A percentile compares a stretch with the other conserved stretches of the same genome.
Evolutionary conservation across 2,888 invertebrate species (phyloP).

Genomic region (Melipona beecheii): DNA sequence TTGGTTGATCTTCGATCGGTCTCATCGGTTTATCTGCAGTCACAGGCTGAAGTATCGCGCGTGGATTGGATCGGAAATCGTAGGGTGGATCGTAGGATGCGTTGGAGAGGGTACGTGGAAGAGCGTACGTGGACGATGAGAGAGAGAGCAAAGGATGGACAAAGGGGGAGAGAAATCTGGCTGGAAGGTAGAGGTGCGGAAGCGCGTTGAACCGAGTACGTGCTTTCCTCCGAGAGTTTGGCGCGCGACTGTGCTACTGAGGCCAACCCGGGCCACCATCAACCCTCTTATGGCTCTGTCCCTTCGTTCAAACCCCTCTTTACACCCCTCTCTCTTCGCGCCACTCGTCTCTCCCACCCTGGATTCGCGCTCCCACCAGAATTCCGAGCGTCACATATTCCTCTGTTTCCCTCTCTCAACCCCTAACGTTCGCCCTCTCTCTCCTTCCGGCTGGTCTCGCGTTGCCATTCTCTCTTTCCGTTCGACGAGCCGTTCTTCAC

Average conservation of each 20-base stretch:
- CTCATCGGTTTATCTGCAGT: conserved; percentile 26
- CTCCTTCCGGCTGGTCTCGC: conserved; percentile 29
- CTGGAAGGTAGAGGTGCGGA: conserved; percentile 50
- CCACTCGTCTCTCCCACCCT: conserved; percentile 48
- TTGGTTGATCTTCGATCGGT: conserved; percentile 36
- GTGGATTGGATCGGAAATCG: conserved; percentile 12
- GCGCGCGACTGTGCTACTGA: conserved; percentile 83
- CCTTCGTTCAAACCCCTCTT: conserved; percentile 73
- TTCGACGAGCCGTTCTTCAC: conserved; percentile 57
- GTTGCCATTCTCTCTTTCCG: conserved; percentile 46
- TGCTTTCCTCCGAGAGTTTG: conserved; percentile 80
- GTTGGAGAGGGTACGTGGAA: no score
- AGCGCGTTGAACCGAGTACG: conserved; percentile 70
- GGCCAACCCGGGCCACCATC: conserved; percentile 81
- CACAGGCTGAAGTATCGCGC: conserved; percentile 43
- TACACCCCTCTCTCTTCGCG: conserved; percentile 58
- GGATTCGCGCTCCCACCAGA: conserved; percentile 58
- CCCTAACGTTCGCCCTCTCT: conserved; percentile 24
- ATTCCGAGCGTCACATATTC: conserved; percentile 62
- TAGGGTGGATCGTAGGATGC: neutral
- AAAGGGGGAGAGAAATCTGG: conserved; percentile 23
- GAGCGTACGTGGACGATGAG: neutral
- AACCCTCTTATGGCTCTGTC: conserved; percentile 81
- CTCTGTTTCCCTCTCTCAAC: conserved; percentile 43
- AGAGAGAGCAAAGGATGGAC: neutral